Base-by-base conservation (phyloP, 23 tunicate genomes). In the Ciona savignyi region DNA sequence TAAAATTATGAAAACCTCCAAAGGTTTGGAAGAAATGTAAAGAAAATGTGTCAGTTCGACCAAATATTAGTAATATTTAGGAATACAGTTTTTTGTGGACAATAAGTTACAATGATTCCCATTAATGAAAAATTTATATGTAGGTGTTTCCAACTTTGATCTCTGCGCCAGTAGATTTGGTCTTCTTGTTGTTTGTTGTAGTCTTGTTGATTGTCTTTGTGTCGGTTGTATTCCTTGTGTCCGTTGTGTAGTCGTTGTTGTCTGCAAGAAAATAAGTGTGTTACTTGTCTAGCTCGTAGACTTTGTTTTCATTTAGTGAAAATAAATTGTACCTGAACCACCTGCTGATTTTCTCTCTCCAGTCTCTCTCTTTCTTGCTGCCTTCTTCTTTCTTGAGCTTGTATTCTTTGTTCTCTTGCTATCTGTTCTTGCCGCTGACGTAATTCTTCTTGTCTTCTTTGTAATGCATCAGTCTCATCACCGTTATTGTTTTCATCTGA, bases 351-450 rank as follows among this genome's bases (percentile, higher is more conserved):
- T 68, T 28, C 73, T 68, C 74, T 78, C 48, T 51, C 72, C 76
- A 81, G 86, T 33, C 83, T 34, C 67, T 88, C 79, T 26, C 68
- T 27, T 73, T 80, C 80, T 51, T 29, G 34, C 62, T 67, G 74
- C 34, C 86, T 34, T 48, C 73, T 62, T 77, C 96, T 66, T 34
- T 77, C 80, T 88, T 77, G 80, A 27, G 67, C 78, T 76, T 73
- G 78, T 26, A 32, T 66, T 67, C 87, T 64, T 77, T 80, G 79
- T 33, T 81, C 96, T 0, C 83, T 78, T 23, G 66, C 79, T 15
- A 76, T 33, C 51, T 78, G 65, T 51, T 88, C 87, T 56, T 83
- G 88, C 1, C 88, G 56, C 61, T 35, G 56, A 23, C 78, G 75
- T 60, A 65, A 68, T 60, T 70, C 70, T 60, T 75, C 81, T 35